Percentiles rank a stretch among this genome's conserved stretches.
Evolutionary conservation across 1,140 invertebrate species (phyloP).

Genomic region (Babylonia areolata): DNA sequence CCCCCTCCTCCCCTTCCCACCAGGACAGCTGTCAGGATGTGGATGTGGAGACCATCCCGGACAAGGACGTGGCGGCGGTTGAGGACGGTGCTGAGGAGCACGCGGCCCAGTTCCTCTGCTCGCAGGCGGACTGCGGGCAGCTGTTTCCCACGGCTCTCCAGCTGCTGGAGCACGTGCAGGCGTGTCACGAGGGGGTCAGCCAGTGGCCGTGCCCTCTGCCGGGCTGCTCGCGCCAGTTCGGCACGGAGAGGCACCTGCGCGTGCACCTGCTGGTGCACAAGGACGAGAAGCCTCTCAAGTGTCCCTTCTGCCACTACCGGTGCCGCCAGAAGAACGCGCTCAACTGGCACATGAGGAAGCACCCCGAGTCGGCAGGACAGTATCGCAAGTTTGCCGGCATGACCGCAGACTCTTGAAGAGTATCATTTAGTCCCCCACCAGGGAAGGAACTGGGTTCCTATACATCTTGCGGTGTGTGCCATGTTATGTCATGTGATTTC

Average conservation of each 20-base stretch:
- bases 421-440: no score
- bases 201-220: slow-evolving; percentile 61
- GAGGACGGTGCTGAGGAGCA: slow-evolving; percentile 40
- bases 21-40: not conserved
- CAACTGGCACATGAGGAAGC: slow-evolving; percentile 72
- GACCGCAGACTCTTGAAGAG: slow-evolving; percentile 1
- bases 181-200: slow-evolving; percentile 58
- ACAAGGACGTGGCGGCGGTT: not conserved
- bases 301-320: slow-evolving; percentile 79
- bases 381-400: slow-evolving; percentile 45
- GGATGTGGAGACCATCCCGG: not conserved
- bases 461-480: not conserved
- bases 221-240: slow-evolving; percentile 64
- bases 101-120: slow-evolving; percentile 50
- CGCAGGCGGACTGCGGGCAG: slow-evolving; percentile 59
- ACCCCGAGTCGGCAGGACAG: slow-evolving; percentile 61
- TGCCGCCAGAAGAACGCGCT: slow-evolving; percentile 70
- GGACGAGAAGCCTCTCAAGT: slow-evolving; percentile 89
- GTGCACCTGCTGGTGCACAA: slow-evolving; percentile 88
- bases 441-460: not conserved
- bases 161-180: slow-evolving; percentile 61
- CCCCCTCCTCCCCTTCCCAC: not conserved
- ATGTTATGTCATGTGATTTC: not conserved
- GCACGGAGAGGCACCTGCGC: slow-evolving; percentile 78
- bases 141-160: slow-evolving; percentile 57